Percentiles rank a stretch among this genome's conserved stretches.
phyloP scores from a whole-genome alignment of 2,113 vertebrate species.

The Pseudorasbora parva region DNA sequence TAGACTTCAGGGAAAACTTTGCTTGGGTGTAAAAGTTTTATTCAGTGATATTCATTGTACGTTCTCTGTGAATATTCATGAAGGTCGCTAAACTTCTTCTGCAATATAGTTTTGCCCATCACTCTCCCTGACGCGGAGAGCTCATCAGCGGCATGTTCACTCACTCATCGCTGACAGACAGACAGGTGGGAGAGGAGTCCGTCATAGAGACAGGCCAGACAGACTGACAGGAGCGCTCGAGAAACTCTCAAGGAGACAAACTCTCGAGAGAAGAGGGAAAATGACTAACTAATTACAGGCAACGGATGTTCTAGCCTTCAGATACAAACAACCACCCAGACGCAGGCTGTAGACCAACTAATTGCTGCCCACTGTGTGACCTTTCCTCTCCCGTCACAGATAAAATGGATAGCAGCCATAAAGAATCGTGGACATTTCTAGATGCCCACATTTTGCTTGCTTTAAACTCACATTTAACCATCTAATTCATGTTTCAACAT shows the following conservation, averaged over 20 bases:
- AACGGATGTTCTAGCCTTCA: constrained; percentile 3
- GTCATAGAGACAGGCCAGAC: constrained; percentile 24
- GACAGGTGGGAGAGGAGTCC: constrained; percentile 34
- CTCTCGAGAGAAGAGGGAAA: constrained; percentile 6
- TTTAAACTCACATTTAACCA: not conserved
- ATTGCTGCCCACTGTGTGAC: not conserved
- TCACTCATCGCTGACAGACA: constrained; percentile 32
- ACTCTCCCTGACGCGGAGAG: constrained; percentile 3
- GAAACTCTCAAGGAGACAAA: constrained; percentile 27
- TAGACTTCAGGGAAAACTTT: constrained; percentile 16
- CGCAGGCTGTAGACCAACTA: not conserved
- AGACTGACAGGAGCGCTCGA: constrained; percentile 9
- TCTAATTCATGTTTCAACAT: not conserved
- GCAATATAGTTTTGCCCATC: constrained; percentile 19
- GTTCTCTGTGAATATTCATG: constrained; percentile 22
- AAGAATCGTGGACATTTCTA: not conserved
- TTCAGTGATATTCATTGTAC: constrained; percentile 9
- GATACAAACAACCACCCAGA: constrained; percentile 2
- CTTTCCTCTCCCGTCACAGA: not conserved
- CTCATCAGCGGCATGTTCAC: not conserved
- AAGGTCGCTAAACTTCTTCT: constrained; percentile 43
- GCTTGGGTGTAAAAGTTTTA: not conserved
- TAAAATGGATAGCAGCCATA: not conserved
- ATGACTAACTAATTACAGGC: not conserved
- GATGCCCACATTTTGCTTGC: too few relatives aligned